Base-by-base conservation (phyloP, 1,140 invertebrate species). In the Pachyrhynchus sulphureomaculatus region DNA sequence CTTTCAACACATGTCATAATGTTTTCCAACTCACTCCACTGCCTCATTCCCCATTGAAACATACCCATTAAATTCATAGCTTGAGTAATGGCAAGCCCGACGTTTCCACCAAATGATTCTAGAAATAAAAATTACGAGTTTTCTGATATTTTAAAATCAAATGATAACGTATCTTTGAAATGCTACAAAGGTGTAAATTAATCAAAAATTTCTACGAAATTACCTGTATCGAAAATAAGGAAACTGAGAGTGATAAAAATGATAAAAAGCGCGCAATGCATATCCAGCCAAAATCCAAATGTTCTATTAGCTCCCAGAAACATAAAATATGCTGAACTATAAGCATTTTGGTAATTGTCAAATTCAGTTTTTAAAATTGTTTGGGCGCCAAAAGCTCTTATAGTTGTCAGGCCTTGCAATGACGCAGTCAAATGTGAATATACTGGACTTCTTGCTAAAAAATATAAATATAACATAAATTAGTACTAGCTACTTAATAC, bases 381-480 rank as follows among this genome's bases (percentile, higher is more conserved):
- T 70, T 91, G 80, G 4, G 83, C 78, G 10, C 82, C 80, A 20
- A 86, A 85, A 4, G 91, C 89, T 54, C 92, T 79, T 26, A 96
- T 92, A 0, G 92, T 93, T 51, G 86, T 82, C 3, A 95, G 78
- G 2, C 93, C 92, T 66, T 87, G 84, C 1, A 95, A 68, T 0
- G 89, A 88, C 0, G 90, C 83, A 24, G 86, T 89, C 36, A 95
- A 80, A 62, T 95, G 90, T 0, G 90, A 89, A 70, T 92, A 93
- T 0, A 95, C 82, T 0, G 93, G 93, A 77, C 87, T 89, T 41
- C 87, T 83, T 17, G 83, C 86, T 87, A 62, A 18, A 77, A 75
- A 54, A 53, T 1, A 66, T 29, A 0, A 18, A 36, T 9, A 13
- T 47, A 15, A 20, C 8, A 12, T 21, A n/a, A 33, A 56, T 56